A percentile compares a stretch with the other conserved stretches of the same genome.
phyloP scores from a whole-genome alignment of 2,797 vertebrate species.

The Molossus molossus region DNA sequence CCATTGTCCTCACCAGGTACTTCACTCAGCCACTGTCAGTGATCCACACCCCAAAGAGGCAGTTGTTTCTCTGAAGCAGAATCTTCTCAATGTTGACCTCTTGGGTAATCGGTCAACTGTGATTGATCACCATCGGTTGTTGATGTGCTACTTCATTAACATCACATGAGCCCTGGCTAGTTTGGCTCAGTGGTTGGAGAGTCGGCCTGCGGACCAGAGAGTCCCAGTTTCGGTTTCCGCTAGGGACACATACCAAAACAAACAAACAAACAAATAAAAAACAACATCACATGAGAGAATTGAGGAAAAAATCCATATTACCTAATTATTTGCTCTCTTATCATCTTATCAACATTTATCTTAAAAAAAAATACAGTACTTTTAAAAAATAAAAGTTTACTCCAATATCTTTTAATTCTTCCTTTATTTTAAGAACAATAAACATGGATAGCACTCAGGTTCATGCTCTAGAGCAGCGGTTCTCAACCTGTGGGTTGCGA shows the following conservation, averaged over 20 bases:
- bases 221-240: too few relatives aligned
- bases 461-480: too few relatives aligned
- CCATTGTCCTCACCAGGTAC: rapidly evolving
- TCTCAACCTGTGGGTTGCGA: too few relatives aligned
- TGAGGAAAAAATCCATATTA: neutral
- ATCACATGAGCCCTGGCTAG: too few relatives aligned
- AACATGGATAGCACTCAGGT: rapidly evolving
- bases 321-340: neutral
- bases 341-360: neutral
- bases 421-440: neutral
- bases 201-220: too few relatives aligned
- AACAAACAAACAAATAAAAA: too few relatives aligned
- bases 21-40: neutral
- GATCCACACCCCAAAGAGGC: neutral
- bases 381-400: neutral
- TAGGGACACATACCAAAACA: too few relatives aligned
- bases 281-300: too few relatives aligned
- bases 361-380: neutral
- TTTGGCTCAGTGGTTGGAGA: too few relatives aligned
- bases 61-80: neutral
- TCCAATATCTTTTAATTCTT: rapidly evolving
- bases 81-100: neutral
- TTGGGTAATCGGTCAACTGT: rapidly evolving
- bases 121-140: neutral
- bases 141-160: neutral